Evolutionary conservation across 2,888 invertebrate genomes (phyloP).

Genomic region (Mesoligia furuncula): DNA sequence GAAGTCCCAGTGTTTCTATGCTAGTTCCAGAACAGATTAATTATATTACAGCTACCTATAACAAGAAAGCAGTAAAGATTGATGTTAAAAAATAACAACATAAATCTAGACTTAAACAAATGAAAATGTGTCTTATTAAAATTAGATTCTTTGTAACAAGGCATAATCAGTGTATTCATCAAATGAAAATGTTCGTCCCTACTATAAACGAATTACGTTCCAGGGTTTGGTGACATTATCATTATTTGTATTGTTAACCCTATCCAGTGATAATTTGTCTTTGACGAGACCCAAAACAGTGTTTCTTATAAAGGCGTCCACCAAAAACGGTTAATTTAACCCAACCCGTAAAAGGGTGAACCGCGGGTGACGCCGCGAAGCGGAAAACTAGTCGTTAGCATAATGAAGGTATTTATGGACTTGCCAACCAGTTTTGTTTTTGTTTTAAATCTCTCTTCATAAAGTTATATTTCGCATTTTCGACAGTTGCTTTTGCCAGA

Average conservation of each 20-base stretch:
- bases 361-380: slow-evolving; percentile 48
- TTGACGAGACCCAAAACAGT: slow-evolving; percentile 29
- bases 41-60: slow-evolving; percentile 13
- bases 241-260: slow-evolving; percentile 32
- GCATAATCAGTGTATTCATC: slow-evolving; percentile 8
- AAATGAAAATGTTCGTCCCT: slow-evolving; percentile 31
- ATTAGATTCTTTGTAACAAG: slow-evolving; percentile 5
- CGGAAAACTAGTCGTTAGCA: slow-evolving; percentile 64
- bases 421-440: slow-evolving; percentile 49
- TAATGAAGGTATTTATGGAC: slow-evolving; percentile 43
- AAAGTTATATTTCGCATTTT: slow-evolving; percentile 28
- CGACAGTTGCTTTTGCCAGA: slow-evolving; percentile 33
- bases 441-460: slow-evolving; percentile 44
- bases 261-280: slow-evolving; percentile 44
- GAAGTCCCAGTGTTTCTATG: neutral
- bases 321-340: slow-evolving; percentile 58
- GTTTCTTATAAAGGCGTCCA: slow-evolving; percentile 36
- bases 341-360: slow-evolving; percentile 62
- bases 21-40: neutral
- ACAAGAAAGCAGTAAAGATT: neutral
- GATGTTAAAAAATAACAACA: slow-evolving; percentile 15
- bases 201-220: slow-evolving; percentile 8
- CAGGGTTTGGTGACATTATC: slow-evolving; percentile 23
- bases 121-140: slow-evolving; percentile 2
- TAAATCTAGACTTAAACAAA: slow-evolving; percentile 5